Evolutionary conservation across 2,888 invertebrate genomes (phyloP), one percentile per base, ranked within the genome.

Genomic region (Eupithecia abbreviata): DNA sequence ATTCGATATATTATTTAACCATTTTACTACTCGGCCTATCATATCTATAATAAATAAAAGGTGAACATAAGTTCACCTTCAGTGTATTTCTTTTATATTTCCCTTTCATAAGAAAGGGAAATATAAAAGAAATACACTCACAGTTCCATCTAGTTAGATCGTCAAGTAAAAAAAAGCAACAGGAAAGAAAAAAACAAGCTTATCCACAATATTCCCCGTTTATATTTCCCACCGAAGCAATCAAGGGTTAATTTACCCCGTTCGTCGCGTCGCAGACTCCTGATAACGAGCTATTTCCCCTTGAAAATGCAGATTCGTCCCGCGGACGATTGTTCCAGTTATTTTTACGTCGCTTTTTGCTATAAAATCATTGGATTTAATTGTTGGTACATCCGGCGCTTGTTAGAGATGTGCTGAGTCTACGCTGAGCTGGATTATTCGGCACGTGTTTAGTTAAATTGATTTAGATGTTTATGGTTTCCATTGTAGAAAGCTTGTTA

Each of bases 221-320:
- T 74, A 78, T 79, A 84, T 89, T 88, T 89, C 84, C 80, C 83
- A 79, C 74, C 72, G 78, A 77, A 85, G 87, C 89, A 90, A 90
- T 91, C 88, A 88, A 88, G 90, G 87, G 89, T 91, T 91, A 90
- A 92, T 91, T 90, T 83, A 84, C 87, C 84, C 81, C 82, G 82
- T 83, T 85, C 86, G 85, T 86, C 88, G 73, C 84, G 84, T 80
- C 75, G 80, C 81, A 76, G 76, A 80, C 79, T 77, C 68, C 70
- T 79, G 76, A 78, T 89, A 88, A 89, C 87, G 88, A 89, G 85
- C 85, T 84, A 86, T 86, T 90, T 90, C 89, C 88, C 80, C 80
- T 81, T 84, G 74, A 85, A 87, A 76, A 87, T 85, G 80, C 78
- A 82, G 82, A 81, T 81, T 82, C 79, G 79, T 79, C 77, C 77